phyloP scores from a whole-genome alignment of 1,140 invertebrate species.

The Aphelenchoides fujianensis region DNA sequence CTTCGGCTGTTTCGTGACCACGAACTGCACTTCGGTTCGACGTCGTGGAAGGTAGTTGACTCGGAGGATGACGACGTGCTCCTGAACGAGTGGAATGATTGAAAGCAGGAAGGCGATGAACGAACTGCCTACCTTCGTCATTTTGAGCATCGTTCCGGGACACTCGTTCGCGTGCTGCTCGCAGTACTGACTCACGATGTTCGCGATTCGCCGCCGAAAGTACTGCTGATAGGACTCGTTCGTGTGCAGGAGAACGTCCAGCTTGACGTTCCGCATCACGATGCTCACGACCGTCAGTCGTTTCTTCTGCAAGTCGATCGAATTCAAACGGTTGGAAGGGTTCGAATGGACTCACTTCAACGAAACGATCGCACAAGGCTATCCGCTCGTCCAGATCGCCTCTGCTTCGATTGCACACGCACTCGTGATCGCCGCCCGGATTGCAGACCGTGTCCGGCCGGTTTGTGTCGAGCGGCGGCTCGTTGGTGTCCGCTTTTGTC shows the following conservation, averaged over 20 bases:
- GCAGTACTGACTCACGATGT: constrained; percentile 55
- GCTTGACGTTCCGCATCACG: constrained; percentile 51
- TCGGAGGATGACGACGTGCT: constrained; percentile 55
- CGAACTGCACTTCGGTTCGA: constrained; percentile 51
- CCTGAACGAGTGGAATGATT: constrained; percentile 28
- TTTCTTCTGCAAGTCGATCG: constrained; percentile 35
- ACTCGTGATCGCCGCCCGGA: constrained; percentile 42
- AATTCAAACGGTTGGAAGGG: background rate
- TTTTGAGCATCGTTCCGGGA: constrained; percentile 33
- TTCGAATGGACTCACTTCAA: constrained; percentile 33
- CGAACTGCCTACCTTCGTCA: constrained; percentile 25
- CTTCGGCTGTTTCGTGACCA: constrained; percentile 40
- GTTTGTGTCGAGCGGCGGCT: background rate
- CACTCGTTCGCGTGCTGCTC: constrained; percentile 57
- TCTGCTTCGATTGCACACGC: constrained; percentile 42
- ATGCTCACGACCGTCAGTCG: constrained; percentile 51
- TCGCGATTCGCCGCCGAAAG: constrained; percentile 58
- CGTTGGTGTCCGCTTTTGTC: background rate
- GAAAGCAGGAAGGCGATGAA: background rate
- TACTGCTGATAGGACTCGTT: constrained; percentile 60
- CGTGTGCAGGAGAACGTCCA: constrained; percentile 51
- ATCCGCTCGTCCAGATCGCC: constrained; percentile 41
- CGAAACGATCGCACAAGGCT: constrained; percentile 37
- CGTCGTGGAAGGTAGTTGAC: constrained; percentile 37
- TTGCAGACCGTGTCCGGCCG: constrained; percentile 39